Evolutionary conservation across 2,888 invertebrate species (phyloP), one percentile per base, ranked within the genome.

Genomic region (Apodemia hepburni): DNA sequence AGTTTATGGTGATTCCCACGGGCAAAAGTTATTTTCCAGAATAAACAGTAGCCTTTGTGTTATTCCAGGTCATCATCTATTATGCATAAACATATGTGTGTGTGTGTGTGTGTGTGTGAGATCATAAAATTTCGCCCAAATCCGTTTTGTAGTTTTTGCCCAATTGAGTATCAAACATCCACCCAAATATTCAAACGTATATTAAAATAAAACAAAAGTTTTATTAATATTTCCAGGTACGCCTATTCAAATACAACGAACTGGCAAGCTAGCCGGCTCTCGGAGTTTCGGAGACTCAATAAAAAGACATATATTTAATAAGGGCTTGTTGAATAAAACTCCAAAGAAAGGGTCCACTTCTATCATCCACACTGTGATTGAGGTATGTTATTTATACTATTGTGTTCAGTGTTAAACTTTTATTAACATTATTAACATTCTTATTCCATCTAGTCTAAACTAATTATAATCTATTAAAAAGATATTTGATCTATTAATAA

Each of bases 251-350:
- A 88, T 94, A 61, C 90, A 93, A 83, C 84, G 94, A 82, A 86
- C 95, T 72, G 82, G 93, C 73, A 82, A 93, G 92, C 84, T 87
- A 82, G 89, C 93, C 74, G 79, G 94, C 84, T 74, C 94, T 3
- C 93, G 94, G 73, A 96, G 96, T 70, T 92, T 97, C 68, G 95
- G 97, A 0, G 96, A 97, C 76, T 97, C 97, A 0, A 96, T 97
- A 69, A 97, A 97, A 81, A 95, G 96, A 73, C 97, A 96, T 74
- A 96, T 97, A 65, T 97, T 97, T 75, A 95, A 95, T 75, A 96
- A 95, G 77, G 94, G 93, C 7, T 79, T 94, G 5, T 78, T 92
- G 58, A 92, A 91, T 65, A 92, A 89, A 67, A 90, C 92, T 1
- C 90, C 91, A 3, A 92, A 92, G 77, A 93, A 93, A 71, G 88